Evolutionary conservation across 2,113 vertebrate species (phyloP).

Genomic region (Dermatemys mawii): DNA sequence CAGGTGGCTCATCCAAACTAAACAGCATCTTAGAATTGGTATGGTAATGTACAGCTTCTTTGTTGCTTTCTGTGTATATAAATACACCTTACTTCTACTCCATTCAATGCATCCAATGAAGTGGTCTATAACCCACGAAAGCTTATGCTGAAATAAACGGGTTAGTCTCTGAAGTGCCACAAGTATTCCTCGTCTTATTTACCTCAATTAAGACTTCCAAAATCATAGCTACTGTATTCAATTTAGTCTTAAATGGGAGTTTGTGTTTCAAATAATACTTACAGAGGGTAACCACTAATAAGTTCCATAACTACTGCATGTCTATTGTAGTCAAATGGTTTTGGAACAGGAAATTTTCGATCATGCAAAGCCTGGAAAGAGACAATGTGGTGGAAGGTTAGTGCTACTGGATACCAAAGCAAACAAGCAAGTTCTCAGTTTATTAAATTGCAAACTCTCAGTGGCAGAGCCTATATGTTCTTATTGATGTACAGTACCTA

Average conservation of each 20-base stretch:
- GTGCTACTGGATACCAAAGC: neutral
- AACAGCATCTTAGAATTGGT: no score
- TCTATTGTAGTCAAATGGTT: slow-evolving; percentile 94
- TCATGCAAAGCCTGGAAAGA: slow-evolving; percentile 88
- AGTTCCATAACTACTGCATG: slow-evolving; percentile 97
- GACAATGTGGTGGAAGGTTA: neutral
- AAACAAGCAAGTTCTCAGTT: neutral
- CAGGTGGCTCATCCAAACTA: no score
- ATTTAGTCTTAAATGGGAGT: neutral
- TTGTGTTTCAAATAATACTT: slow-evolving; percentile 70
- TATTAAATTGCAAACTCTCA: neutral
- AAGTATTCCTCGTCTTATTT: no score
- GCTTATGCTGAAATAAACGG: no score
- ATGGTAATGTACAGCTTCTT: no score
- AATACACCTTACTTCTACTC: no score
- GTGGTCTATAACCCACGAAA: no score
- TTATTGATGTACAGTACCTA: neutral
- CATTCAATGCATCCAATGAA: no score
- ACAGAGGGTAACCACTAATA: slow-evolving; percentile 95
- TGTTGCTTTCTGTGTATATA: no score
- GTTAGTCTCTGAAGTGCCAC: no score
- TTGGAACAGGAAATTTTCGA: slow-evolving; percentile 94
- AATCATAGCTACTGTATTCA: neutral
- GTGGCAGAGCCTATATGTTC: neutral
- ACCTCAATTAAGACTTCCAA: neutral